These are phyloP conservation scores for Numenius arquata DNA, from an alignment of 2,113 vertebrate genomes.

Conservation along the genomic window DNA sequence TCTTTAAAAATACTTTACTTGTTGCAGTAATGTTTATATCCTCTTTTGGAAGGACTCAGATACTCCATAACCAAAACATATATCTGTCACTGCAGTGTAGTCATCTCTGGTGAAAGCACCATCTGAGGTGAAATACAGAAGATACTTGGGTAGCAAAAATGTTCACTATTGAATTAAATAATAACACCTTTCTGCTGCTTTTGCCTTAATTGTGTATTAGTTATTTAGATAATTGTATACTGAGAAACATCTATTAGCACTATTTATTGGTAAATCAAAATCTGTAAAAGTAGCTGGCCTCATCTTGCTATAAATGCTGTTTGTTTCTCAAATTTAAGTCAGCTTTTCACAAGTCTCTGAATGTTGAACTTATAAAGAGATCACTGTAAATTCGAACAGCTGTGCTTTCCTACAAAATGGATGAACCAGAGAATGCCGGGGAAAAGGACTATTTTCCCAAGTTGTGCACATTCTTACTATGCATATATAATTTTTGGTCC, in stretches of 20 bases:
- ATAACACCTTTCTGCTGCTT: not conserved
- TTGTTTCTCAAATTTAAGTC: not conserved
- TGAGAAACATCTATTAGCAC: not conserved
- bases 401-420: not conserved
- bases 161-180: not conserved
- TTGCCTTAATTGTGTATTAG: not conserved
- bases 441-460: not conserved
- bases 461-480: not conserved
- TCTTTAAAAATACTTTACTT: not conserved
- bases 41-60: not conserved
- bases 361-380: not conserved
- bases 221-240: not conserved
- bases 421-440: not conserved
- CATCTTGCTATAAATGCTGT: not conserved
- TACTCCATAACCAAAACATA: not conserved
- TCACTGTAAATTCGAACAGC: not conserved
- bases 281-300: not conserved
- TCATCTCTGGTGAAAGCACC: not conserved
- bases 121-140: not conserved
- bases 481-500: not conserved
- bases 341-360: not conserved
- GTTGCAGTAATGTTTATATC: not conserved
- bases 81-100: not conserved
- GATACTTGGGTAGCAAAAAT: not conserved
- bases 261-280: not conserved